These are phyloP conservation scores for Chrysaora quinquecirrha DNA, from an alignment of 30 jellyfish, hydroid and myxozoan species.

Conservation along the genomic window DNA sequence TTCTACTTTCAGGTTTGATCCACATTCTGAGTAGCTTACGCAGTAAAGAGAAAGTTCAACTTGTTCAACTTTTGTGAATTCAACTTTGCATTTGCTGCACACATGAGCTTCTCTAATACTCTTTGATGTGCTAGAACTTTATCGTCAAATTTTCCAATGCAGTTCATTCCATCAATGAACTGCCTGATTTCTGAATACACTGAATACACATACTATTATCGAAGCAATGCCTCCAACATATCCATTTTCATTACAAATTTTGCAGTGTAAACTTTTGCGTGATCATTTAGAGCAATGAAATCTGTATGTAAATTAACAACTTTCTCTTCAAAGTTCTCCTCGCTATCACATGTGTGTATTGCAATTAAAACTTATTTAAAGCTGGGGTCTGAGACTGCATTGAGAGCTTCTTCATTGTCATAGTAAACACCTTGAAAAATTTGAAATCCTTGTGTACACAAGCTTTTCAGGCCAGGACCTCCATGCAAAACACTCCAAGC, in stretches of 20 bases:
- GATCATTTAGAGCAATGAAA: slow-evolving; percentile 24
- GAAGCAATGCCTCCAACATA: slow-evolving; percentile 41
- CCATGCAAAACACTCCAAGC: slow-evolving; percentile 57
- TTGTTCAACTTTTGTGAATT: slow-evolving; percentile 15
- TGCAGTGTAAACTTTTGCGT: slow-evolving; percentile 21
- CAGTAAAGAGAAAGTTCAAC: slow-evolving; percentile 16
- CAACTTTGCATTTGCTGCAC: slow-evolving; percentile 35
- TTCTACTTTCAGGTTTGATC: slow-evolving; percentile 29
- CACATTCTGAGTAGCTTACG: slow-evolving; percentile 37
- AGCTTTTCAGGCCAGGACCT: slow-evolving; percentile 49
- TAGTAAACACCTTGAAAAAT: slow-evolving; percentile 18
- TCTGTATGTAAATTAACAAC: slow-evolving; percentile 17
- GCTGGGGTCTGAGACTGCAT: slow-evolving; percentile 38
- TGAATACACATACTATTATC: slow-evolving; percentile 26
- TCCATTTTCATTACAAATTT: slow-evolving; percentile 24
- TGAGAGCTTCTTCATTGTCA: slow-evolving; percentile 26
- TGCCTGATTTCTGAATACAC: slow-evolving; percentile 53
- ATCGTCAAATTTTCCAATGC: slow-evolving; percentile 25
- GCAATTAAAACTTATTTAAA: slow-evolving; percentile 21
- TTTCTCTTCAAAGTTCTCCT: slow-evolving; percentile 9
- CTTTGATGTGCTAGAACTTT: slow-evolving; percentile 18
- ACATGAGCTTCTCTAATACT: slow-evolving; percentile 34
- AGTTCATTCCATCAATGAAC: slow-evolving; percentile 41
- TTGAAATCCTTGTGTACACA: slow-evolving; percentile 27
- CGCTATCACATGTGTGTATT: slow-evolving; percentile 8